Base-by-base conservation (phyloP, 2,888 invertebrate genomes). In the Apamea crenata region DNA sequence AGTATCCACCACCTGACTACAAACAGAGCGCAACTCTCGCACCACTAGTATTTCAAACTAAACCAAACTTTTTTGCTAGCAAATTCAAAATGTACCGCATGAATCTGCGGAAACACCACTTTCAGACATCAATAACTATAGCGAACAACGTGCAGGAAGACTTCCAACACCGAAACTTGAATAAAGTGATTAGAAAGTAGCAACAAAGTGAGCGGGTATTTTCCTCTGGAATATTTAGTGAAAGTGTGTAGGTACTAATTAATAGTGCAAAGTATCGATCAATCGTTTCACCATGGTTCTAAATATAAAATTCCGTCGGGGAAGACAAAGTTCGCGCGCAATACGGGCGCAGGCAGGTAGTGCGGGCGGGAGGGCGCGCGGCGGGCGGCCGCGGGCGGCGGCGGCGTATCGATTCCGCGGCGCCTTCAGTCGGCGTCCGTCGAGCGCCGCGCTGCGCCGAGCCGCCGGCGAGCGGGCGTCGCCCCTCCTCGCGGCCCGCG, bases 281-380 rank as follows among this genome's bases (percentile, higher is more conserved):
- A 96, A 96, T 96, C 94, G 95, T 95, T 96, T 96, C 95, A 96
- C 95, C 96, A 96, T 96, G 96, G 94, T 95, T 96, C 96, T 96
- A 96, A 97, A 96, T 96, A 96, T 97, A 96, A 97, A 97, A 96
- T 96, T 95, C 95, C 94, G 95, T 95, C 93, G 95, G 95, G 95
- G 94, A 96, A 96, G 96, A 96, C 96, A 95, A 96, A 96, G 96
- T 97, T 97, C 95, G 96, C 96, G 96, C 96, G 96, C 96, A 96
- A 96, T 95, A 96, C 95, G 96, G 95, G 95, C 95, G 95, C 93
- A 91, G 92, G 95, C 93, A 91, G 95, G 93, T 92, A 93, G 92
- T 91, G 94, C 92, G 94, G 93, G 92, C 90, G 92, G 92, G 91
- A 92, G 92, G 91, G 91, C 93, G 91, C 91, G 93, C 92, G 93